phyloP scores from a whole-genome alignment of 2,797 vertebrate genomes.

The Acrossocheilus wenchowensis region DNA sequence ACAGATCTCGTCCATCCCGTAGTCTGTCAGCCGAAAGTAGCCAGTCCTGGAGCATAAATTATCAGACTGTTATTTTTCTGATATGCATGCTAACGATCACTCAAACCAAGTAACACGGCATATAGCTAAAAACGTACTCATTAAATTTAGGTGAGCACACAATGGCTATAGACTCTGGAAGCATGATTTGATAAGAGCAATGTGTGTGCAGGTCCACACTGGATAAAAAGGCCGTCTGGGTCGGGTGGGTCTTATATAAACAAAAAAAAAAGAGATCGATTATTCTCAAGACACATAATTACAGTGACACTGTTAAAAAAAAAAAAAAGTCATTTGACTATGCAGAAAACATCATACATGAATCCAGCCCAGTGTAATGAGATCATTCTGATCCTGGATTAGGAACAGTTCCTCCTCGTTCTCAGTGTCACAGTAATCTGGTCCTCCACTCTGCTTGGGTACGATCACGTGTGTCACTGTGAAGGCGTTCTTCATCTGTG shows the following conservation, averaged over 20 bases:
- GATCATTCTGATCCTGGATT: slow-evolving; percentile 92
- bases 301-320: not conserved
- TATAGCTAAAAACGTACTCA: slow-evolving; percentile 76
- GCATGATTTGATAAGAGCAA: slow-evolving; percentile 98
- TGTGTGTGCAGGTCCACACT: slow-evolving; percentile 97
- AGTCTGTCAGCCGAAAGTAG: slow-evolving; percentile 92
- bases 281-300: not conserved
- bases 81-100: not conserved
- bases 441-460: slow-evolving; percentile 92
- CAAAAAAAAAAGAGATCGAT: not conserved
- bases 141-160: slow-evolving; percentile 97
- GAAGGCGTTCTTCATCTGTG: slow-evolving; percentile 91
- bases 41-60: slow-evolving; percentile 81
- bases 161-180: slow-evolving; percentile 94
- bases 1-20: slow-evolving; percentile 92
- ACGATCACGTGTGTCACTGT: slow-evolving; percentile 93
- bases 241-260: slow-evolving; percentile 90
- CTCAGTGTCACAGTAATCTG: slow-evolving; percentile 94
- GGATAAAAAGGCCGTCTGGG: slow-evolving; percentile 97
- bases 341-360: slow-evolving; percentile 81
- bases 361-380: slow-evolving; percentile 97
- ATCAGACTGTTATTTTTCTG: slow-evolving; percentile 2
- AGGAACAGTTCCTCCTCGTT: slow-evolving; percentile 95
- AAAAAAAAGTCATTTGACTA: not conserved
- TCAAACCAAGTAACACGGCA: not conserved